Evolutionary conservation across 2,888 invertebrate species (phyloP).

Genomic region (Pherbina coryleti): DNA sequence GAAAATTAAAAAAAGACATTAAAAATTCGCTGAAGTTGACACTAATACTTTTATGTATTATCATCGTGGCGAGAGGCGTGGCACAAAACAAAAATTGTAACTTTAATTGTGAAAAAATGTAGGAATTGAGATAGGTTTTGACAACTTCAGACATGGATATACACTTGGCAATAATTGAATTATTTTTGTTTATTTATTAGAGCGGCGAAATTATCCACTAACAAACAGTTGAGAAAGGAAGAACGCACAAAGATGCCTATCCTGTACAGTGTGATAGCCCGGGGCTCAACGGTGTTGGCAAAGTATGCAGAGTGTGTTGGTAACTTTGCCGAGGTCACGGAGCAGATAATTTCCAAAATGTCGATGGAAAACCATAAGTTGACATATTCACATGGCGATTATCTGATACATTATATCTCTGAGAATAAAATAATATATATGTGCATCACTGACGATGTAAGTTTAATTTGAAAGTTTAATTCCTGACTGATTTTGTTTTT

Average conservation of each 20-base stretch:
- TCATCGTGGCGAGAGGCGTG: no score
- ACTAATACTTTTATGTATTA: no score
- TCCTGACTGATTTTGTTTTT: not conserved
- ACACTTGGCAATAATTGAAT: no score
- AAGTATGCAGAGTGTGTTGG: conserved; percentile 94
- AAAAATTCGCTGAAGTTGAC: no score
- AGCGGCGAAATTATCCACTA: no score
- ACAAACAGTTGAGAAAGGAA: no score
- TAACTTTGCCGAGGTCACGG: conserved; percentile 94
- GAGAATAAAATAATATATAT: conserved; percentile 91
- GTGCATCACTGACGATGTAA: conserved; percentile 95
- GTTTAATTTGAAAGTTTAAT: conserved; percentile 66
- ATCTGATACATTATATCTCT: conserved; percentile 91
- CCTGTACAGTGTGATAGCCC: conserved; percentile 88
- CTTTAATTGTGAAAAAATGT: no score
- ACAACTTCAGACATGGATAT: no score
- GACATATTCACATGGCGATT: conserved; percentile 93
- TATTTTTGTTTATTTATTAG: no score
- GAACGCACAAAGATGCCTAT: conserved; percentile 80
- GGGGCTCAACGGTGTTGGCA: conserved; percentile 86
- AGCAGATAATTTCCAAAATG: conserved; percentile 90
- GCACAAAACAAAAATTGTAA: no score
- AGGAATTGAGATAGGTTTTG: no score
- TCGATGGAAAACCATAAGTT: conserved; percentile 90
- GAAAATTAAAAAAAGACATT: no score